These are phyloP conservation scores for Thalpophila matura DNA, from an alignment of 2,888 invertebrate species.

Conservation along the genomic window DNA sequence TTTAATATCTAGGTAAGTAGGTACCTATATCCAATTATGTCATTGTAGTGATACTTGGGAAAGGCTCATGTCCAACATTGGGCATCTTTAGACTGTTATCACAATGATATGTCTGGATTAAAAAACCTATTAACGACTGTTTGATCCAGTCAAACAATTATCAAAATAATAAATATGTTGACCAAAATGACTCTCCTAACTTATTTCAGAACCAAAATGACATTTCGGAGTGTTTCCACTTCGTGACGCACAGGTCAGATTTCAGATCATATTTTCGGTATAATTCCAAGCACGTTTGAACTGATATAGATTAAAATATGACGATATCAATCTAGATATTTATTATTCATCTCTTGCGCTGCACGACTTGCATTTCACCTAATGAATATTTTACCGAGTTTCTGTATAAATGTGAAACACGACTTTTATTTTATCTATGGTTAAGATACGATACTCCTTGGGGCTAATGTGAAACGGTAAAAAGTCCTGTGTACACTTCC, in stretches of 20 bases:
- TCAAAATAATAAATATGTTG: background rate
- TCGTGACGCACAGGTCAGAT: constrained; percentile 45
- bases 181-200: background rate
- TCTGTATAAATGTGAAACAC: constrained; percentile 70
- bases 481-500: too few species aligned
- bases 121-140: too few species aligned
- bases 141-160: background rate
- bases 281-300: constrained; percentile 79
- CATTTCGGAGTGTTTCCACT: constrained; percentile 7
- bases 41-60: too few species aligned
- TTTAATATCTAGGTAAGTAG: too few species aligned
- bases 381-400: constrained; percentile 82
- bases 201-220: background rate
- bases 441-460: constrained; percentile 23
- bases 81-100: too few species aligned
- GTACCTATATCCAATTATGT: too few species aligned
- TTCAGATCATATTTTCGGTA: constrained; percentile 44
- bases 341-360: constrained; percentile 77
- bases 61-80: too few species aligned
- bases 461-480: background rate
- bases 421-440: constrained; percentile 59
- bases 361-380: constrained; percentile 85
- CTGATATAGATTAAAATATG: constrained; percentile 81
- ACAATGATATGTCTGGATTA: too few species aligned
- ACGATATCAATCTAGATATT: constrained; percentile 79